Percentiles rank a stretch among this genome's conserved stretches.
Conservation (phyloP, 2,113 vertebrate genomes). For the Rhinolophus ferrumequinum region DNA sequence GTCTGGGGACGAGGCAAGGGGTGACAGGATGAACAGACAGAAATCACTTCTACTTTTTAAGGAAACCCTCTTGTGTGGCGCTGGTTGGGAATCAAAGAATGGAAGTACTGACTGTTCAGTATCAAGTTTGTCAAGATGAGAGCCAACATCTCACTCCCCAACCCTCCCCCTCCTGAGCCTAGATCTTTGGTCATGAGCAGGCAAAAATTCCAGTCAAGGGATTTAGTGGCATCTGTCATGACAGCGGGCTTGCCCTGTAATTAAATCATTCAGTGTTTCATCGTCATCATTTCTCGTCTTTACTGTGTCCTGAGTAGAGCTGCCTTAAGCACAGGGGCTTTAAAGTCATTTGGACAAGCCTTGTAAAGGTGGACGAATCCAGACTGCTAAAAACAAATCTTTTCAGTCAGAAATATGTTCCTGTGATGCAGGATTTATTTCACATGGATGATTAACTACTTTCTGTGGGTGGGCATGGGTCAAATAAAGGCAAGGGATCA, state of each 20-base stretch:
- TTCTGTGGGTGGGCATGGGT: neutral
- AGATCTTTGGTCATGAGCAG: no score
- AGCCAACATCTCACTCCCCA: neutral
- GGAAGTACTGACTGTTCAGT: neutral
- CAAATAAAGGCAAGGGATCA: constrained; percentile 36
- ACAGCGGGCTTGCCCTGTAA: neutral
- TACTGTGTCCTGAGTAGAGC: neutral
- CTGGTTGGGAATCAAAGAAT: neutral
- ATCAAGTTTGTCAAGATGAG: neutral
- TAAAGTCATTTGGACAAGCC: neutral
- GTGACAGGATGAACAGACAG: neutral
- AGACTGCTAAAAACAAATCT: neutral
- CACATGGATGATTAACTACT: neutral
- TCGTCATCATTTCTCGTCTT: neutral
- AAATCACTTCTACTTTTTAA: neutral
- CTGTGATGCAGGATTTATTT: neutral
- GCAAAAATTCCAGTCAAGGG: neutral
- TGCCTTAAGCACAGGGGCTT: neutral
- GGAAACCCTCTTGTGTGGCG: neutral
- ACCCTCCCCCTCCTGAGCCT: neutral
- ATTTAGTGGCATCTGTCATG: neutral
- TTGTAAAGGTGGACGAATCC: neutral
- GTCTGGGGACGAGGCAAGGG: neutral
- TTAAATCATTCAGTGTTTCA: neutral
- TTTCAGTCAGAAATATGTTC: neutral